Base-by-base conservation (phyloP, 2,113 vertebrate genomes). In the Bos indicus region DNA sequence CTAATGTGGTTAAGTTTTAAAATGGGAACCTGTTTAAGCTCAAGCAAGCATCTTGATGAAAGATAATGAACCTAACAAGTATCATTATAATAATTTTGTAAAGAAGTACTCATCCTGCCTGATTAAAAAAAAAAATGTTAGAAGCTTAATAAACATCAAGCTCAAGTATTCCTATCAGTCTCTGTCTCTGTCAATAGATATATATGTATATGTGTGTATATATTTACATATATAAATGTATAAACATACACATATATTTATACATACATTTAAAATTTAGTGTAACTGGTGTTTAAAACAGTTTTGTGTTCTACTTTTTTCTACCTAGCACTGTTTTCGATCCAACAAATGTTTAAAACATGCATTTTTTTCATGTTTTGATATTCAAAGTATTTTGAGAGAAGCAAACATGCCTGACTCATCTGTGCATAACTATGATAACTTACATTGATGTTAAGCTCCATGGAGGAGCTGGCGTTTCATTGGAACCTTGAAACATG, bases 301-400 rank as follows among this genome's bases (percentile, higher is more conserved):
- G 46, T 88, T 74, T 67, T 81, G 15, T 92, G n/a, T 78, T 90
- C 33, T 90, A 92, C 16, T 80, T 97, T 96, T 23, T 92, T 81
- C 33, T 92, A 80, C 2, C 9, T 25, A 91, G 57, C n/a, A 74
- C 59, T 96, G 85, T 80, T 91, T 57, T 80, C 26, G 21, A 78
- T 17, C 43, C 56, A 88, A 52, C 0, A 56, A 43, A 83, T 83
- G 30, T 40, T 46, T 56, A 74, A 54, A 88, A 96, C 17, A 83
- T 83, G 19, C 40, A 36, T 54, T 60, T 94, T 71, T 86, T 86
- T 74, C 25, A 96, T 36, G 7, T 46, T 91, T 3, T 57, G 52
- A 89, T 52, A 85, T 74, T 87, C 46, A 87, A 93, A 93, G 46
- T 33, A 91, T 77, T 96, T 92, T 19, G 7, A 94, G 54, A 92